Evolutionary conservation across 2,888 invertebrate genomes (phyloP).

Genomic region (Ramazzottius varieornatus): DNA sequence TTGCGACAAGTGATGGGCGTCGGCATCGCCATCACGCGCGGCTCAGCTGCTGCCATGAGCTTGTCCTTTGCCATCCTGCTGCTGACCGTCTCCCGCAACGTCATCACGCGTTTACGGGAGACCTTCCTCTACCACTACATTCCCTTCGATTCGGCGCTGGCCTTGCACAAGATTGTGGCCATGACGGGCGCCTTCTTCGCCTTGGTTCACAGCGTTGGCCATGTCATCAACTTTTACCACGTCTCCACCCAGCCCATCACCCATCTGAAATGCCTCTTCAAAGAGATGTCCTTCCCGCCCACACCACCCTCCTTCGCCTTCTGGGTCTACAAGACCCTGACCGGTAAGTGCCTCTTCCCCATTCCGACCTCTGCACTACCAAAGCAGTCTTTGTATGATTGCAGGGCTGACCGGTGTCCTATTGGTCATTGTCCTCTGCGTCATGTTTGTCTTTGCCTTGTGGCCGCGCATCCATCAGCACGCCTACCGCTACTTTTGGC

Average conservation of each 20-base stretch:
- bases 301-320: slow-evolving; percentile 74
- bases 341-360: slow-evolving; percentile 33
- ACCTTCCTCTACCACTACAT: slow-evolving; percentile 78
- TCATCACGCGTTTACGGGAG: slow-evolving; percentile 71
- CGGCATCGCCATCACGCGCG: slow-evolving; percentile 75
- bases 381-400: slow-evolving; percentile 10
- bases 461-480: slow-evolving; percentile 69
- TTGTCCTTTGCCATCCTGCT: slow-evolving; percentile 74
- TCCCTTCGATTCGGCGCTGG: slow-evolving; percentile 74
- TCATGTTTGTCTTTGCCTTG: slow-evolving; percentile 71
- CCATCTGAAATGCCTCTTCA: slow-evolving; percentile 65
- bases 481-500: slow-evolving; percentile 84
- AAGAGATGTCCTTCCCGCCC: slow-evolving; percentile 51
- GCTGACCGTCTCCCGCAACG: slow-evolving; percentile 69
- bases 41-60: slow-evolving; percentile 71
- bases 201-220: slow-evolving; percentile 65
- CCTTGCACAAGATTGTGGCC: slow-evolving; percentile 86
- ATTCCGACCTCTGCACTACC: neutral
- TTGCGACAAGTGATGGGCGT: slow-evolving; percentile 86
- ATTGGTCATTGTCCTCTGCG: slow-evolving; percentile 64
- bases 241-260: slow-evolving; percentile 81
- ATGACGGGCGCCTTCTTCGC: slow-evolving; percentile 67
- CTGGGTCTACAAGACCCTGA: slow-evolving; percentile 81
- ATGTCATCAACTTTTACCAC: slow-evolving; percentile 88
- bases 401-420: slow-evolving; percentile 58